These are phyloP conservation scores for Mechanitis messenoides DNA, from an alignment of 2,888 invertebrate genomes.

Conservation along the genomic window DNA sequence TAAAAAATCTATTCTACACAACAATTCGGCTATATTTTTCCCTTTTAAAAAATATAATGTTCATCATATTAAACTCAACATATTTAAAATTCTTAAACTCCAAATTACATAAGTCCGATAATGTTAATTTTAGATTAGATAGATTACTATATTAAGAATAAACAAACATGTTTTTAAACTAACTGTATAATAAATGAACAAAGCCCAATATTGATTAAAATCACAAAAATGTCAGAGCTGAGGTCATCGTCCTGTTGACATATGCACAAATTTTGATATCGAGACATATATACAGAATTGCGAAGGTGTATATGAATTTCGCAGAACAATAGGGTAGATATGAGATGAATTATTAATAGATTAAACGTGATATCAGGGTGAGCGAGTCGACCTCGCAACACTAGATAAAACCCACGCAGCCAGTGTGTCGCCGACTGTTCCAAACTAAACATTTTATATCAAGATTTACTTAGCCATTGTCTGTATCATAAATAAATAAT, in stretches of 20 bases:
- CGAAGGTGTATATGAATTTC: conserved; percentile 36
- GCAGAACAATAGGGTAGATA: conserved; percentile 66
- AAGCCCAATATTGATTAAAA: background rate
- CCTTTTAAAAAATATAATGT: too few relatives aligned
- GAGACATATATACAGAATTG: conserved; percentile 5
- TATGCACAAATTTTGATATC: background rate
- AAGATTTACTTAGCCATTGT: conserved; percentile 13
- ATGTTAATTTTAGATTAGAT: too few relatives aligned
- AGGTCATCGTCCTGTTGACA: conserved; percentile 25
- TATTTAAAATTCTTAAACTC: too few relatives aligned
- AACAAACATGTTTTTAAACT: too few relatives aligned
- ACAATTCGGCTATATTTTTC: too few relatives aligned
- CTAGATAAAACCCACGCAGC: conserved; percentile 73
- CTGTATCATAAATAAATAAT: background rate
- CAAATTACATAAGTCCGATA: too few relatives aligned
- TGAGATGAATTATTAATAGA: conserved; percentile 71
- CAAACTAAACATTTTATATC: conserved; percentile 39
- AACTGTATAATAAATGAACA: too few relatives aligned
- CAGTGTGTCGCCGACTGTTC: conserved; percentile 68
- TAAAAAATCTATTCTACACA: too few relatives aligned
- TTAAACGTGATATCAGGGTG: conserved; percentile 71
- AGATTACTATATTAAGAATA: too few relatives aligned
- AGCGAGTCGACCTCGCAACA: conserved; percentile 65
- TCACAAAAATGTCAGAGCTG: conserved; percentile 20
- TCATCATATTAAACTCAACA: too few relatives aligned